These are phyloP conservation scores for Drosophila ambigua DNA, from an alignment of 1,140 invertebrate genomes.

Conservation along the genomic window DNA sequence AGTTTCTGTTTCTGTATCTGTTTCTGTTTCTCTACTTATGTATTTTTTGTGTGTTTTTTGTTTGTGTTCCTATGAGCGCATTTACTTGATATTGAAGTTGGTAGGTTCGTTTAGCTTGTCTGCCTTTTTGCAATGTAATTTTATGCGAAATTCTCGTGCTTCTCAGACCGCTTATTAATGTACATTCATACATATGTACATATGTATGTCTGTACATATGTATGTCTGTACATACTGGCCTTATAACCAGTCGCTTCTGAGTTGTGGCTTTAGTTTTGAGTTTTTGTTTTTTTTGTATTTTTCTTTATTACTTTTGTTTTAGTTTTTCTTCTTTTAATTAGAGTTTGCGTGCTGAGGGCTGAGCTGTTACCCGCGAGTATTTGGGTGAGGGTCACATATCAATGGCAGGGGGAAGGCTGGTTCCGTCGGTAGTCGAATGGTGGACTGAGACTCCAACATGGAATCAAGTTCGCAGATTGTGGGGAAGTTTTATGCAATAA, in stretches of 20 bases:
- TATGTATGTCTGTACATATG: neutral
- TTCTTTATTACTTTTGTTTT: constrained; percentile 5
- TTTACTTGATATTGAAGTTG: constrained; percentile 44
- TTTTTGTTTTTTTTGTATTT: neutral
- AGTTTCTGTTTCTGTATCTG: constrained; percentile 28
- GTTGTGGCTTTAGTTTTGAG: constrained; percentile 17
- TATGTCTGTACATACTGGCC: neutral
- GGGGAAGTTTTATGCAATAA: too few species aligned
- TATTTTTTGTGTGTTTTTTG: neutral
- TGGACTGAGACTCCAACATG: too few species aligned
- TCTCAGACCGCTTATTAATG: constrained; percentile 31
- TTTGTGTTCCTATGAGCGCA: constrained; percentile 30
- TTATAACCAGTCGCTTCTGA: constrained; percentile 25
- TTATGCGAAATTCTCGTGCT: constrained; percentile 72
- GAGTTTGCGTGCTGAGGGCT: constrained; percentile 42
- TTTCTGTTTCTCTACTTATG: constrained; percentile 16
- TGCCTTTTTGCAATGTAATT: constrained; percentile 40
- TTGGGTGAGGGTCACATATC: constrained; percentile 42
- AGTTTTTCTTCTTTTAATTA: constrained; percentile 34
- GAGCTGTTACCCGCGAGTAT: constrained; percentile 14
- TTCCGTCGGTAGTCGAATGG: neutral
- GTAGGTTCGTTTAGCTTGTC: neutral
- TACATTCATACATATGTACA: constrained; percentile 4
- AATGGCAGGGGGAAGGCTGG: constrained; percentile 23
- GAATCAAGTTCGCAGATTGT: too few species aligned